These are phyloP conservation scores for Sebastes fasciatus DNA, from an alignment of 2,113 vertebrate genomes.

Conservation along the genomic window DNA sequence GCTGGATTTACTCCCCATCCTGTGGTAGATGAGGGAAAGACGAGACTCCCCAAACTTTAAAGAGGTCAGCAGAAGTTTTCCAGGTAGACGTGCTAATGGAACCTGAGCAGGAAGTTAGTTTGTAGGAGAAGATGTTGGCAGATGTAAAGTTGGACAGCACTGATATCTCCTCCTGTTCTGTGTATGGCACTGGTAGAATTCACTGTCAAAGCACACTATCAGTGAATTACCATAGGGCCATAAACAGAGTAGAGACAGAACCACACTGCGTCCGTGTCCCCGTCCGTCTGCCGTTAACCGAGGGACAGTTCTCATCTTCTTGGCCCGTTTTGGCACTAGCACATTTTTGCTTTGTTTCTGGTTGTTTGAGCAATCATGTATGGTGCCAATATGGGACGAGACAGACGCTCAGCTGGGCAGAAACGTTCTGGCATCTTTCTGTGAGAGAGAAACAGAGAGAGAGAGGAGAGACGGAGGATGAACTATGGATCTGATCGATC, in stretches of 20 bases:
- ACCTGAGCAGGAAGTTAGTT: not conserved
- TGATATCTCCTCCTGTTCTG: conserved; percentile 93
- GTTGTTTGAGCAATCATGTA: conserved; percentile 97
- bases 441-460: not conserved
- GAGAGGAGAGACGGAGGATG: not conserved
- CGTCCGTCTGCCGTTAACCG: not conserved
- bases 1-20: conserved; percentile 51
- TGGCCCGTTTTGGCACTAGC: conserved; percentile 99
- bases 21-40: conserved; percentile 24
- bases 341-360: conserved; percentile 99
- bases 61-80: conserved; percentile 1
- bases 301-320: conserved; percentile 65
- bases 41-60: not conserved
- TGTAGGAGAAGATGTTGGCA: no score
- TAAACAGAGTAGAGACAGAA: conserved; percentile 99
- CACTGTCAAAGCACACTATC: conserved; percentile 98
- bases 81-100: not conserved
- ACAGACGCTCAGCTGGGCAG: conserved; percentile 64
- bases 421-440: not conserved
- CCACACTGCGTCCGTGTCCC: conserved; percentile 70
- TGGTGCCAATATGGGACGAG: conserved; percentile 99
- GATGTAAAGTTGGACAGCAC: not conserved
- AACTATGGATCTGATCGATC: conserved; percentile 60
- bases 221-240: conserved; percentile 99
- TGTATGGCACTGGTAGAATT: conserved; percentile 99